These are phyloP conservation scores for Ganaspis brasiliensis DNA, from an alignment of 2,888 invertebrate species.

Conservation along the genomic window DNA sequence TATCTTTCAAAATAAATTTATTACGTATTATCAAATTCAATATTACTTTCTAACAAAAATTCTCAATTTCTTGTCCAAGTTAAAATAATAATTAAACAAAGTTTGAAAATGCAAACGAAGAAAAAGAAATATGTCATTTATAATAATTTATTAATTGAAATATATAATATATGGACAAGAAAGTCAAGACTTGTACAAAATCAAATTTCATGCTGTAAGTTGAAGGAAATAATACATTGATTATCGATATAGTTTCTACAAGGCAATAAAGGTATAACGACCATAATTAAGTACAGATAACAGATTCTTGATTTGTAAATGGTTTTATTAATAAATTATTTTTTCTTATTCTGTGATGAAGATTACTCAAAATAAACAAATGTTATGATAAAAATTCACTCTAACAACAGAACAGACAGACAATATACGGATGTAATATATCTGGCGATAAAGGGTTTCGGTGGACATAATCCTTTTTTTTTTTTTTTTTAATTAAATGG, in stretches of 20 bases:
- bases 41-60: slow-evolving; percentile 9
- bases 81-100: slow-evolving; percentile 22
- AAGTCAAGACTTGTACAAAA: slow-evolving; percentile 23
- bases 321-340: slow-evolving; percentile 80
- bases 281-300: slow-evolving; percentile 59
- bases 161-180: slow-evolving; percentile 33
- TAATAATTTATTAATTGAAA: slow-evolving; percentile 40
- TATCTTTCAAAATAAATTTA: slow-evolving; percentile 8
- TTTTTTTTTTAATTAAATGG: slow-evolving; percentile 67
- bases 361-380: slow-evolving; percentile 79
- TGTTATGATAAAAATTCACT: slow-evolving; percentile 77
- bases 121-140: slow-evolving; percentile 7
- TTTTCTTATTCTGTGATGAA: slow-evolving; percentile 76
- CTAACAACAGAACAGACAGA: slow-evolving; percentile 76
- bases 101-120: slow-evolving; percentile 17
- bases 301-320: slow-evolving; percentile 76
- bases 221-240: slow-evolving; percentile 14
- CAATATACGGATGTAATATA: slow-evolving; percentile 73
- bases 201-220: background rate
- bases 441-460: slow-evolving; percentile 68
- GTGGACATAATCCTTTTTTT: slow-evolving; percentile 65
- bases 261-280: slow-evolving; percentile 45
- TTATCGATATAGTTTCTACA: slow-evolving; percentile 26
- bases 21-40: slow-evolving; percentile 15
- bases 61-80: slow-evolving; percentile 1